Base-by-base conservation (phyloP, 2,113 vertebrate genomes). In the Brachionichthys hirsutus region DNA sequence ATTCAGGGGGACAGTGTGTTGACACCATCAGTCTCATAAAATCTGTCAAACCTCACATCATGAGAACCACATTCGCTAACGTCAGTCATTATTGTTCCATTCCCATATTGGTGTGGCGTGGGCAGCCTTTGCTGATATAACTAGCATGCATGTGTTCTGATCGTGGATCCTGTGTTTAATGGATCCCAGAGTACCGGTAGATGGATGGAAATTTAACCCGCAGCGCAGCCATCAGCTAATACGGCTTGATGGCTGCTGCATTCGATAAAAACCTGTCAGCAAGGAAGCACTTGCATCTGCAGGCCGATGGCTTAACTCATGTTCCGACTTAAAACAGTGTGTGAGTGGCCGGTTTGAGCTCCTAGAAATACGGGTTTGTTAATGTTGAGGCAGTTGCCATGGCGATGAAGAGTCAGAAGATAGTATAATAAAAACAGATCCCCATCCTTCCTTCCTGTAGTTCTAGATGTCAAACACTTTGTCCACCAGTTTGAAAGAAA, bases 211-310 rank as follows among this genome's bases (percentile, higher is more conserved):
- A n/a, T 61, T 43, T 16, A 16, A 6, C 19, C 47, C 20, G 30
- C 50, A 48, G 44, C 22, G 9, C 20, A 19, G 54, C 41, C 67
- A 65, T 71, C 53, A 54, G 52, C 68, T 40, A 75, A 73, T 56
- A 49, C 22, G 17, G 17, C 55, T 43, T 43, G 46, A 62, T 62
- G 72, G 62, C 34, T 67, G 57, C 54, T 35, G 54, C 51, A 24
- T 38, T 45, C 20, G 54, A 43, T 55, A 16, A 66, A 46, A 54
- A 49, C n/a, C 19, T 24, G 42, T 45, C 17, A 35, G 45, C 51
- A 54, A 34, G 44, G 52, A 75, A 20, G n/a, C 56, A 48, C 55
- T 60, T 60, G 19, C n/a, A 36, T 14, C 1, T 2, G 7, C 5
- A 9, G 10, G n/a, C 8, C 15, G 20, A 14, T 35, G 43, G 36